Evolutionary conservation across 1,140 invertebrate genomes (phyloP), one percentile per base, ranked within the genome.

Genomic region (Drosophila pseudoananassae): DNA sequence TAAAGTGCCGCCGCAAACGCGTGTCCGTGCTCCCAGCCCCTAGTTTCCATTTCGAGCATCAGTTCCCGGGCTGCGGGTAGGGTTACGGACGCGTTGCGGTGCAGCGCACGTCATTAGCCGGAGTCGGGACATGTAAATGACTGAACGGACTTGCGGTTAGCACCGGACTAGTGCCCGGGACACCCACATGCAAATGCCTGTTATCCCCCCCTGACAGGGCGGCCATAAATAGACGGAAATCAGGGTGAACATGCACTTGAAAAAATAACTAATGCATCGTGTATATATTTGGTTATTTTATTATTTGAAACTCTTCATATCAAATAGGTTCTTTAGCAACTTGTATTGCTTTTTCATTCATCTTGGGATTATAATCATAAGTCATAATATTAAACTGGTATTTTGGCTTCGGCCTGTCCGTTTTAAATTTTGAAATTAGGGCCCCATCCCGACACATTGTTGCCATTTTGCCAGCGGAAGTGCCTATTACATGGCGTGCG

Each of bases 401-500:
- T n/a, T n/a, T n/a, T n/a, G n/a, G n/a, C n/a, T n/a, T n/a, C n/a
- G n/a, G n/a, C n/a, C n/a, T n/a, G n/a, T n/a, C n/a, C 23, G 8
- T 46, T 46, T 23, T 10, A 78, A 88, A 87, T 88, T 88, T 76
- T 71, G 75, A 75, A 88, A 88, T 87, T 88, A 88, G 78, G 45
- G 47, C 69, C 74, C 61, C 60, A 29, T 14, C 17, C 50, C n/a
- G 9, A 27, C 20, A 52, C 68, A 78, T 78, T 85, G 74, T 81
- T 60, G 60, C 59, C 81, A 77, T 85, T 85, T 85, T 85, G 81
- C 59, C 38, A 68, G 57, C 78, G 82, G 83, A 87, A 78, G 68
- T 72, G 66, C 59, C 78, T 60, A 87, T 82, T 82, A 87, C 60
- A 76, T 69, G 63, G 68, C 59, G 80, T 80, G 80, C 80, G 80